Conservation (phyloP, 1,140 invertebrate species). For the Hycleus phaleratus region DNA sequence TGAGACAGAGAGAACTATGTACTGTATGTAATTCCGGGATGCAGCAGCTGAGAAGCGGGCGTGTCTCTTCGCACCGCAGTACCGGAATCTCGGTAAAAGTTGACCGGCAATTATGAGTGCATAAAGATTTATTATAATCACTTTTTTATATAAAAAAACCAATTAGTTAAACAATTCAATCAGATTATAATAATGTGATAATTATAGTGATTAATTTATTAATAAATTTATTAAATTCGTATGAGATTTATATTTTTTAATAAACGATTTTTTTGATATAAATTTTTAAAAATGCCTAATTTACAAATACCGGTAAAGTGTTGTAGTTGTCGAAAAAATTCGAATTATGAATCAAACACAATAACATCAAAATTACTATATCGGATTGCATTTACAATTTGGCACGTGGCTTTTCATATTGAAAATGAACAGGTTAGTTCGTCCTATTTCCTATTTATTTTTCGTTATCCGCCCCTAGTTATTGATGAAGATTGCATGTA, state of each 20-base stretch:
- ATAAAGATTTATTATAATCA: too few relatives aligned
- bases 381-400: constrained; percentile 53
- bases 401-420: constrained; percentile 54
- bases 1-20: background rate
- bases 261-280: background rate
- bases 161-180: too few relatives aligned
- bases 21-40: constrained; percentile 19
- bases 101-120: constrained; percentile 2
- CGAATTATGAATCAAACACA: constrained; percentile 15
- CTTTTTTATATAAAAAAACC: too few relatives aligned
- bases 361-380: constrained; percentile 47
- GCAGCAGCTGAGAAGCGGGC: constrained; percentile 27
- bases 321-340: constrained; percentile 10
- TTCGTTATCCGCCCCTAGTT: background rate
- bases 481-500: too few relatives aligned
- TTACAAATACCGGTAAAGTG: constrained; percentile 5
- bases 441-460: background rate
- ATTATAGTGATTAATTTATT: too few relatives aligned
- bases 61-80: constrained; percentile 26
- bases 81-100: constrained; percentile 9
- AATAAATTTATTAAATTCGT: background rate
- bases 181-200: too few relatives aligned
- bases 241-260: background rate
- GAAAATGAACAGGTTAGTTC: constrained; percentile 40
- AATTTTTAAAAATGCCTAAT: background rate